phyloP scores from a whole-genome alignment of 2,797 vertebrate species.

The Anolis apletophallus region DNA sequence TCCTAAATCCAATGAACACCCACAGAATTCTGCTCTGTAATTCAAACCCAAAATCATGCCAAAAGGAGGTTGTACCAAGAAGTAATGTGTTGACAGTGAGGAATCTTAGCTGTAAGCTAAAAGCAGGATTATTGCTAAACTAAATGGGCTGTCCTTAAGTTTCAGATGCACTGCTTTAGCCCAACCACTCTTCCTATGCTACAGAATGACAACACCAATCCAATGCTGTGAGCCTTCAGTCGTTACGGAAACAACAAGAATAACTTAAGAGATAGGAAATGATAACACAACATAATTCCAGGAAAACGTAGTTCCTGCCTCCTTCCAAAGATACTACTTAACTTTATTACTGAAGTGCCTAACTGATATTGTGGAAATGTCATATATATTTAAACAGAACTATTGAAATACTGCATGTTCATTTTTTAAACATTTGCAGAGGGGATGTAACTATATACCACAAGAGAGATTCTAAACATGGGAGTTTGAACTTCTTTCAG shows the following conservation, averaged over 20 bases:
- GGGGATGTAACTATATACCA: accelerated
- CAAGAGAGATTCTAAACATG: not conserved
- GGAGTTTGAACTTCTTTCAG: not conserved
- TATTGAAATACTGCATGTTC: not conserved
- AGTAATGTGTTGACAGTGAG: not conserved
- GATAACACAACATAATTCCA: not conserved
- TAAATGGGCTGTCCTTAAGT: not conserved
- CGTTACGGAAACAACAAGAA: not conserved
- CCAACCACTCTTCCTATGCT: not conserved
- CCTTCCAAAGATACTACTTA: not conserved
- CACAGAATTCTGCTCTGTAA: conserved; percentile 44
- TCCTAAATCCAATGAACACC: conserved; percentile 28
- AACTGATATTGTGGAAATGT: not conserved
- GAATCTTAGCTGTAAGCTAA: not conserved
- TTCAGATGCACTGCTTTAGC: not conserved
- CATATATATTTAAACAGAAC: conserved; percentile 13
- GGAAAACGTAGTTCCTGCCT: not conserved
- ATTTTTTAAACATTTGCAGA: conserved; percentile 35
- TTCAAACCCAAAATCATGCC: conserved; percentile 43
- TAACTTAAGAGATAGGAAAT: not conserved
- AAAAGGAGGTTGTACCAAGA: not conserved
- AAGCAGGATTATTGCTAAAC: not conserved
- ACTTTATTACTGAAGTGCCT: not conserved
- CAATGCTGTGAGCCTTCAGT: not conserved
- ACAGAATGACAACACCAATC: not conserved